Evolutionary conservation across 2,888 invertebrate species (phyloP).

Genomic region (Aphidoletes aphidimyza): DNA sequence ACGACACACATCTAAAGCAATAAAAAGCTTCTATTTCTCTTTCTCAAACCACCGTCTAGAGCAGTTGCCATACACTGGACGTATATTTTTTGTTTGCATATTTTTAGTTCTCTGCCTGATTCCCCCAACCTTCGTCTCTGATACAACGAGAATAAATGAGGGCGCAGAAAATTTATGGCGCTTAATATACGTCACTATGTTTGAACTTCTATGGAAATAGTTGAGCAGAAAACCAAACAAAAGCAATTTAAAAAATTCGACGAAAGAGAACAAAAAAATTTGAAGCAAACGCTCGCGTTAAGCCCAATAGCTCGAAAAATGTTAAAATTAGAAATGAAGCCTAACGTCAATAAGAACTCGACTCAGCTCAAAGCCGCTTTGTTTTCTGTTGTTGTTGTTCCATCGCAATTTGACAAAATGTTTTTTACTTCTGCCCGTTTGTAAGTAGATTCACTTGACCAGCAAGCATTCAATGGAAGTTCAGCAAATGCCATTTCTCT

Average conservation of each 20-base stretch:
- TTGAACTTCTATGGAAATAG: background rate
- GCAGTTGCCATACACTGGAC: background rate
- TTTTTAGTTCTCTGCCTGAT: too few species aligned
- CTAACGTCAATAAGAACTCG: background rate
- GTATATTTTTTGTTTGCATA: background rate
- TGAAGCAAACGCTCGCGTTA: background rate
- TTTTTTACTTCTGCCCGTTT: background rate
- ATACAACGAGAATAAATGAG: background rate
- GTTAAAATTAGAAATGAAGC: slow-evolving; percentile 30
- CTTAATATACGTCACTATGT: slow-evolving; percentile 51
- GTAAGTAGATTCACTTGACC: slow-evolving; percentile 25
- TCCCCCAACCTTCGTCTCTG: background rate
- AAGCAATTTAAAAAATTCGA: slow-evolving; percentile 1
- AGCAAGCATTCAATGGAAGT: background rate
- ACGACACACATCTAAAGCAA: slow-evolving; percentile 9
- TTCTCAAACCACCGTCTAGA: slow-evolving; percentile 39
- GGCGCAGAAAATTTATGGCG: slow-evolving; percentile 36
- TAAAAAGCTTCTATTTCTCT: slow-evolving; percentile 50
- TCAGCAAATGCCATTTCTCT: background rate
- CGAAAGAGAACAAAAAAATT: background rate
- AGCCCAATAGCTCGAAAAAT: background rate
- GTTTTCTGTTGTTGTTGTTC: background rate
- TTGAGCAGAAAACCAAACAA: slow-evolving; percentile 45
- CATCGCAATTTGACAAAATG: background rate
- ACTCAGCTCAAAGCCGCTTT: background rate